Conservation (phyloP, 1,140 invertebrate species). For the Drosophila chauvacae region DNA sequence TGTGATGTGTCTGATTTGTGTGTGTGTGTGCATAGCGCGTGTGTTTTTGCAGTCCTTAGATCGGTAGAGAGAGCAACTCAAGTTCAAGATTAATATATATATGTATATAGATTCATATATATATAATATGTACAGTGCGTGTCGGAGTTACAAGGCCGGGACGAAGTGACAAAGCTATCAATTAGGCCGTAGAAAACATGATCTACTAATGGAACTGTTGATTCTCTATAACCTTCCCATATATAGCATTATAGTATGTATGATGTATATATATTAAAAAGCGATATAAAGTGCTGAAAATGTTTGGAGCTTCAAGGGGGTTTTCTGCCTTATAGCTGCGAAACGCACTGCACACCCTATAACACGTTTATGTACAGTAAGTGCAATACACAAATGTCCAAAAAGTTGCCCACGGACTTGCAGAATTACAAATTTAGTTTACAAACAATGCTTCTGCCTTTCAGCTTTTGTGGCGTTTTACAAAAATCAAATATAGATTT, state of each 20-base stretch:
- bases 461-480: constrained; percentile 14
- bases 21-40: constrained; percentile 2
- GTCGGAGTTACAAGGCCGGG: neutral
- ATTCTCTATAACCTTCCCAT: constrained; percentile 8
- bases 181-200: constrained; percentile 12
- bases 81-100: constrained; percentile 7
- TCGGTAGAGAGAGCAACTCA: constrained; percentile 38
- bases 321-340: constrained; percentile 5
- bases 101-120: neutral
- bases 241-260: constrained; percentile 1
- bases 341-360: constrained; percentile 28
- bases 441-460: constrained; percentile 18
- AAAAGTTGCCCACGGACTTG: constrained; percentile 22
- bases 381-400: constrained; percentile 36
- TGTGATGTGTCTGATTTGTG: constrained; percentile 13
- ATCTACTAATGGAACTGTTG: constrained; percentile 15
- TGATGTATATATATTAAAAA: constrained; percentile 2
- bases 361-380: constrained; percentile 50
- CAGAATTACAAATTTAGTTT: constrained; percentile 30
- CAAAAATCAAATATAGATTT: constrained; percentile 51
- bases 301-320: neutral
- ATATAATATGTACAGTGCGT: constrained; percentile 25
- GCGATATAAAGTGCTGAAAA: constrained; percentile 4
- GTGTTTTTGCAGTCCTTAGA: constrained; percentile 33
- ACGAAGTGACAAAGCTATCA: constrained; percentile 14